Percentiles rank a stretch among this genome's conserved stretches.
These are phyloP conservation scores for Monochamus alternatus DNA, from an alignment of 2,888 invertebrate genomes.

Conservation along the genomic window DNA sequence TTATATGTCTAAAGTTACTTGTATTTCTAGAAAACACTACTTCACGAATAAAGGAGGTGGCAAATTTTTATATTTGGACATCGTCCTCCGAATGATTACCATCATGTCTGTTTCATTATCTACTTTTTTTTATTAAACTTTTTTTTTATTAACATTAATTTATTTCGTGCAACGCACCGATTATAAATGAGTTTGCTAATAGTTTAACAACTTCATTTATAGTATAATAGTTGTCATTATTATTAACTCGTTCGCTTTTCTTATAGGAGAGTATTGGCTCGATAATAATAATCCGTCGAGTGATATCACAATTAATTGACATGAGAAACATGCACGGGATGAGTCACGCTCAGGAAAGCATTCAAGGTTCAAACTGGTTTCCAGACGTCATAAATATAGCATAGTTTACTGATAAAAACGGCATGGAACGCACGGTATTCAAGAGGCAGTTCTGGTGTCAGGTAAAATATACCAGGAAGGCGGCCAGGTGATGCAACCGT, in stretches of 20 bases:
- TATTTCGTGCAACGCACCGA: no score
- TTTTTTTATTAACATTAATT: no score
- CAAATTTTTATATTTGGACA: no score
- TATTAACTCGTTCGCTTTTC: not conserved
- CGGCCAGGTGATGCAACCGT: not conserved
- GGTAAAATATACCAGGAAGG: constrained; percentile 3
- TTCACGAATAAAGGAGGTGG: no score
- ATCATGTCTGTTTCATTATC: no score
- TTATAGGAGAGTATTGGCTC: not conserved
- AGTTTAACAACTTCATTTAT: no score
- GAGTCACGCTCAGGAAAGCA: constrained; percentile 9
- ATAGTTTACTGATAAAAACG: constrained; percentile 2
- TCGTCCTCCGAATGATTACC: no score
- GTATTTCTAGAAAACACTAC: no score
- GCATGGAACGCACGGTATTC: constrained; percentile 1
- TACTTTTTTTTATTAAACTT: no score
- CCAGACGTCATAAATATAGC: constrained; percentile 1
- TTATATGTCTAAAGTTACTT: no score
- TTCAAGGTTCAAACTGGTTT: constrained; percentile 28
- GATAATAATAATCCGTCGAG: constrained; percentile 10
- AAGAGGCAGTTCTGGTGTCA: not conserved
- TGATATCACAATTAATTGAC: constrained; percentile 37
- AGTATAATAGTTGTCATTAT: not conserved
- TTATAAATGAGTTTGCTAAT: no score
- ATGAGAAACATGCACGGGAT: constrained; percentile 26